phyloP scores from a whole-genome alignment of 2,113 vertebrate genomes.

The Alethe diademata region DNA sequence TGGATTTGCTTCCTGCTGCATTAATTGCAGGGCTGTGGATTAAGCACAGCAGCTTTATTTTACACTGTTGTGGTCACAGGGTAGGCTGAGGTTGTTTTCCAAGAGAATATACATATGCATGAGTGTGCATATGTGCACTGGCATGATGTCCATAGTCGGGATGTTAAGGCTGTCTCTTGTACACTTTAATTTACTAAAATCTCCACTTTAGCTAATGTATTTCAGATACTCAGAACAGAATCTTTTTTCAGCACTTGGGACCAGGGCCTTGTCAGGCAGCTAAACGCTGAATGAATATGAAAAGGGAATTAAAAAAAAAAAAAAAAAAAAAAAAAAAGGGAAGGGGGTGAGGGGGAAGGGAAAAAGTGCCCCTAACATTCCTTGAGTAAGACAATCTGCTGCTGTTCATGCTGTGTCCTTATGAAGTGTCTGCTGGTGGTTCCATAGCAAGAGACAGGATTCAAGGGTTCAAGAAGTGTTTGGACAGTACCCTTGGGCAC shows the following conservation, averaged over 20 bases:
- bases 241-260: background rate
- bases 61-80: background rate
- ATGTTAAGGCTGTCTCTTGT: background rate
- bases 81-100: background rate
- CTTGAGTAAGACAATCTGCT: background rate
- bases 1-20: slow-evolving; percentile 2
- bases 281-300: background rate
- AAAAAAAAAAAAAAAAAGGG: no score
- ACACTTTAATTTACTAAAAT: background rate
- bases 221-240: background rate
- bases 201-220: background rate
- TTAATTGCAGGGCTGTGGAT: background rate
- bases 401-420: background rate
- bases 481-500: no score
- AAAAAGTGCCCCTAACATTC: background rate
- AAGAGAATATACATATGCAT: background rate
- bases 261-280: background rate
- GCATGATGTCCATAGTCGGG: background rate
- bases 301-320: background rate
- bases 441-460: background rate
- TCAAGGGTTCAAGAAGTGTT: background rate
- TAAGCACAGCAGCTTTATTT: background rate
- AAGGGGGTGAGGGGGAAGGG: rapidly evolving
- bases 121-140: background rate
- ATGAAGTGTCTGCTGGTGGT: background rate